Conservation (phyloP, 2,888 invertebrate genomes). For the Oscheius myriophilus region DNA sequence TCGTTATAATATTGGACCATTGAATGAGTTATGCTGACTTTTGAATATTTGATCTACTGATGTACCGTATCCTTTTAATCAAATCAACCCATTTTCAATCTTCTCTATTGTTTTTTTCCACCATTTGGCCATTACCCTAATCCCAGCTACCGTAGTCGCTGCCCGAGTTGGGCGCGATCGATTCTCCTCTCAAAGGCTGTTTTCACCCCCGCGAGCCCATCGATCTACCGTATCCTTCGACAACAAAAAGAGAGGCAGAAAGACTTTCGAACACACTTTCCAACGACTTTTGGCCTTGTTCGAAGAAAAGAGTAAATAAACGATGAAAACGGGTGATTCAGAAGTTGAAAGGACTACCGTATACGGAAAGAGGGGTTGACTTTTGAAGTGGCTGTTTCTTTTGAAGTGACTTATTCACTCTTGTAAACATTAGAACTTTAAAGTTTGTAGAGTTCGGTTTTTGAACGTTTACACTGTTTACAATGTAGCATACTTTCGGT, state of each 20-base stretch:
- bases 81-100: background rate
- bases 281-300: background rate
- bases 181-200: constrained; percentile 20
- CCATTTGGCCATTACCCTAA: constrained; percentile 5
- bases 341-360: too few relatives aligned
- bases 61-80: background rate
- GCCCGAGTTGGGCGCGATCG: constrained; percentile 4
- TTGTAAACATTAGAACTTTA: too few relatives aligned
- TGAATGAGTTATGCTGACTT: too few relatives aligned
- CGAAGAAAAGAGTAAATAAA: background rate
- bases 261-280: background rate
- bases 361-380: too few relatives aligned
- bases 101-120: background rate
- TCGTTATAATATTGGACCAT: too few relatives aligned
- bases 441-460: too few relatives aligned
- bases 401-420: too few relatives aligned
- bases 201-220: constrained; percentile 23
- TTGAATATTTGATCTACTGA: too few relatives aligned
- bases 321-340: too few relatives aligned
- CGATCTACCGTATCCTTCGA: constrained; percentile 24
- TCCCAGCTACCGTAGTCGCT: constrained; percentile 8
- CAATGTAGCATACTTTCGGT: too few relatives aligned
- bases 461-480: too few relatives aligned
- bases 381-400: too few relatives aligned
- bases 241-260: background rate